Base-by-base conservation (phyloP, 2,797 vertebrate genomes). In the Triplophysa bombifrons region DNA sequence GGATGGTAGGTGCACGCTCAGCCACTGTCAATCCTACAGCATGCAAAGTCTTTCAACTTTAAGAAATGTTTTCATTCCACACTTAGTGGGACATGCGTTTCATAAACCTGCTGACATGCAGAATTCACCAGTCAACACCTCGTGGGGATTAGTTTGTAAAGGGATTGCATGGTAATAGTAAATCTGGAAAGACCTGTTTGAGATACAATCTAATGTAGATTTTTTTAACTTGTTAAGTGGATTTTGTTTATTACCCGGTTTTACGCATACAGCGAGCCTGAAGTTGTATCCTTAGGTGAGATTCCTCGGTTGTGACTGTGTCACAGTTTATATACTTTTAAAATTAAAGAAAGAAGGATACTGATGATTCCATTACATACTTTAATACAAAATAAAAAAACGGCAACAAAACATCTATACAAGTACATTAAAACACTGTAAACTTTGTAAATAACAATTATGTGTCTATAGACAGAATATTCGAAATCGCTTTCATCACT, bases 331-430 rank as follows among this genome's bases (percentile, higher is more conserved):
- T 13, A 48, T 56, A 22, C 20, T 51, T 38, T 50, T 20, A 46
- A 11, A 46, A 8, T 41, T n/a, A 41, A n/a, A 38, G 10, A 53
- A 14, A 68, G 30, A 44, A 55, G 20, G 10, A 67, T 12, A 41
- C 17, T 30, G 0, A 22, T 12, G 13, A 58, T 48, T 68, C 20
- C 20, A 50, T 53, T 53, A 74, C n/a, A 66, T 44, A 56, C 50
- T 75, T 75, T 75, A 66, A 75, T 75, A 75, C 16, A 44, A 69
- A 46, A 46, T 58, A 55, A 73, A 20, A 60, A 64, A 48, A 51
- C 46, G 34, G 7, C 30, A 34, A 44, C 25, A 25, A 34, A 12
- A 56, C 60, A 41, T 50, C 27, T 44, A 44, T 9, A 20, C 65
- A 46, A n/a, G 25, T 66, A 65, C 50, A 30, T 13, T 50, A 50